A percentile compares a stretch with the other conserved stretches of the same genome.
Conservation (phyloP, 1,140 invertebrate genomes). For the Diabrotica undecimpunctata region DNA sequence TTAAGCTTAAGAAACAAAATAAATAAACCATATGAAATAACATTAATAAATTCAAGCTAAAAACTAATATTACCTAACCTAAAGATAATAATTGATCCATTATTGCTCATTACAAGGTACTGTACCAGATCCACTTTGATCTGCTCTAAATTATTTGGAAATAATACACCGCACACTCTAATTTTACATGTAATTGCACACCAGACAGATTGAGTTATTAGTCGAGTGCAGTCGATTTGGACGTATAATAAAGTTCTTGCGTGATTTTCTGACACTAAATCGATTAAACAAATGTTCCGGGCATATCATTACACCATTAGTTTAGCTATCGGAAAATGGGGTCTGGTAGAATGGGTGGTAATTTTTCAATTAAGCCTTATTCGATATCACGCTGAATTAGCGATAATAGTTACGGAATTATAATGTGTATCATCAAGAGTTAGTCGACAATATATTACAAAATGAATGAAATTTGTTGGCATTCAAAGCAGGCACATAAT, state of each 20-base stretch:
- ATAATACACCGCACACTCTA: not conserved
- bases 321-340: not conserved
- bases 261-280: conserved; percentile 10
- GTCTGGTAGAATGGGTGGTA: not conserved
- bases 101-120: too few relatives aligned
- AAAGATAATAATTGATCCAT: too few relatives aligned
- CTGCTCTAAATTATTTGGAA: not conserved
- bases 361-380: not conserved
- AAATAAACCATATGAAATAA: too few relatives aligned
- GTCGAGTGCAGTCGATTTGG: not conserved
- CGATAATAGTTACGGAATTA: not conserved
- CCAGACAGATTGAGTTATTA: conserved; percentile 5
- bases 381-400: not conserved
- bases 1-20: too few relatives aligned
- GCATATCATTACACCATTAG: conserved; percentile 8
- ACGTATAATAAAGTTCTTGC: conserved; percentile 4
- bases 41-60: too few relatives aligned
- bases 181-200: conserved; percentile 10
- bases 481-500: too few relatives aligned
- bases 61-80: too few relatives aligned
- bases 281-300: not conserved
- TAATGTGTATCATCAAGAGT: not conserved
- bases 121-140: too few relatives aligned
- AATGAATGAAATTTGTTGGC: too few relatives aligned
- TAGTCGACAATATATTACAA: too few relatives aligned